Base-by-base conservation (phyloP, 2,113 vertebrate species). In the Macheiramphus alcinus region DNA sequence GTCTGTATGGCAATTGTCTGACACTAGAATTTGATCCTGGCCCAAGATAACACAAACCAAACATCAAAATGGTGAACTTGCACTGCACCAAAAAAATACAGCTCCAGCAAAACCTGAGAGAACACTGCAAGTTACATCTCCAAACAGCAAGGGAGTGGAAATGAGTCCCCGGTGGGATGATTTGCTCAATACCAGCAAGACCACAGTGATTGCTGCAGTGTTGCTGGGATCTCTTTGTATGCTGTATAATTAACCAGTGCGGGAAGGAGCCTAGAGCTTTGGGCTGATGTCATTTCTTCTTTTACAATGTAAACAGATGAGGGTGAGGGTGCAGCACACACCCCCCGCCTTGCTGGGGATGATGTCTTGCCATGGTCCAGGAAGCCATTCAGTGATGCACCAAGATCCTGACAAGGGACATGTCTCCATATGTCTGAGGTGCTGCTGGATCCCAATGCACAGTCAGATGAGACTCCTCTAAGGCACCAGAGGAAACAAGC, bases 201-300 rank as follows among this genome's bases (percentile, higher is more conserved):
- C 23, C 65, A 75, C 55, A n/a, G 50, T 0, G 19, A 66, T 4
- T 7, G 34, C 22, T 14, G 52, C 18, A 19, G 3, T 2, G 23
- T 5, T 42, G 34, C 73, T 32, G 36, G 27, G n/a, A 56, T 62
- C 31, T 29, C 61, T 23, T 20, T 16, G 61, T 17, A 47, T 4
- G 3, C 16, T 16, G 7, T 10, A 8, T 5, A 17, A 45, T 27
- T 14, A 67, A 61, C 53, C 13, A 9, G 26, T 1, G n/a, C 0
- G 1, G 34, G 32, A 61, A 14, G 45, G 14, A 87, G 67, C 79
- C 15, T 3, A 31, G n/a, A 72, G 52, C 53, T 82, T 31, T 14
- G 36, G n/a, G n/a, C 12, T 4, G 0, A 15, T 7, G 9, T 36
- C 3, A 25, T 67, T 43, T 32, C 63, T 65, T 38, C 40, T 67